A percentile compares a stretch with the other conserved stretches of the same genome.
Conservation (phyloP, 2,888 invertebrate species). For the Pterostichus niger region DNA sequence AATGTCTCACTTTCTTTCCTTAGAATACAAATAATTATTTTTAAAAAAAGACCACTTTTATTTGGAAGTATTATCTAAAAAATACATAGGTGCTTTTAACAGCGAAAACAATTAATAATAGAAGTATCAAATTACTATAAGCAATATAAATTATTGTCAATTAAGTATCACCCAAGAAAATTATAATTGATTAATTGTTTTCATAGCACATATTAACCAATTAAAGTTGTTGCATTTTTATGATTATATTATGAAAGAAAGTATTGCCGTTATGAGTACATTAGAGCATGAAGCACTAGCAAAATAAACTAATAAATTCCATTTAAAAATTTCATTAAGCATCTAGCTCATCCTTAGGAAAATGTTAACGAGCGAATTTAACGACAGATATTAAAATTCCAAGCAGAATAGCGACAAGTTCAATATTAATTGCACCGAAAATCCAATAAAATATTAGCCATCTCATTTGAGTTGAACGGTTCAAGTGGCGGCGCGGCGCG, state of each 20-base stretch:
- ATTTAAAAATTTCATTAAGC: conserved; percentile 24
- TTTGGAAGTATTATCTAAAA: too few relatives aligned
- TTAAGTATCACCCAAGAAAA: background rate
- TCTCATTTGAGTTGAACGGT: background rate
- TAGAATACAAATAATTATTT: too few relatives aligned
- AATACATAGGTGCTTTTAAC: too few relatives aligned
- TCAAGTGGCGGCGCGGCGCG: too few relatives aligned
- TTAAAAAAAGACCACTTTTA: too few relatives aligned
- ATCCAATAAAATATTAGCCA: conserved; percentile 45
- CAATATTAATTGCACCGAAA: conserved; percentile 40
- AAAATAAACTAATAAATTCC: conserved; percentile 17
- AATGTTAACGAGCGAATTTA: conserved; percentile 45
- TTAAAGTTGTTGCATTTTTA: too few relatives aligned
- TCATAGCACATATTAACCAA: background rate
- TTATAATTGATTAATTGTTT: background rate
- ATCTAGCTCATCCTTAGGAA: conserved; percentile 15
- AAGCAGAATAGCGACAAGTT: conserved; percentile 19
- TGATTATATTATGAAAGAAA: background rate
- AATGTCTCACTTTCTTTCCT: too few relatives aligned
- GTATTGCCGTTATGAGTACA: background rate
- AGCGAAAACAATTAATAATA: too few relatives aligned
- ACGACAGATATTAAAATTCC: conserved; percentile 61
- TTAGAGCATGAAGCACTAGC: background rate
- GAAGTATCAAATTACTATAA: too few relatives aligned
- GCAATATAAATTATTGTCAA: too few relatives aligned